Conservation (phyloP, 2,113 vertebrate genomes). For the Sinosuthora webbiana region DNA sequence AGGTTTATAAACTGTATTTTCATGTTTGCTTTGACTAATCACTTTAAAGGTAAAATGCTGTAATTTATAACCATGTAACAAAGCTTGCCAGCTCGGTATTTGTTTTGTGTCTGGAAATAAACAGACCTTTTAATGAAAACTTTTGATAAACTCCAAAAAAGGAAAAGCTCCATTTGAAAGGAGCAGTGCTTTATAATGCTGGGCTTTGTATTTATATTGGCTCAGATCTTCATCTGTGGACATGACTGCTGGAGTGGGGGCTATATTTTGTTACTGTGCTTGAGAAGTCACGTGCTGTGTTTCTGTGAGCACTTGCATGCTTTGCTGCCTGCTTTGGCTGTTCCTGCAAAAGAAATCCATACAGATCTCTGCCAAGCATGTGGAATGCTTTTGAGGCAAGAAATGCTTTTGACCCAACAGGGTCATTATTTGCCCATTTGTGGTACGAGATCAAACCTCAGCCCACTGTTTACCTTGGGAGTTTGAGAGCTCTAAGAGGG, state of each 20-base stretch:
- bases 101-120: background rate
- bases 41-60: background rate
- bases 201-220: background rate
- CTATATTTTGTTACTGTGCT: background rate
- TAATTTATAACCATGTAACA: background rate
- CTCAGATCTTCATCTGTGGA: background rate
- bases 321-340: background rate
- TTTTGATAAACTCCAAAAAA: background rate
- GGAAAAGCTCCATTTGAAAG: background rate
- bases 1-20: slow-evolving; percentile 57
- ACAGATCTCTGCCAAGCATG: background rate
- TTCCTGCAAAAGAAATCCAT: background rate
- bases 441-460: background rate
- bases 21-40: slow-evolving; percentile 49
- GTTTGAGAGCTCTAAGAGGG: background rate
- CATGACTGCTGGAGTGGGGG: background rate
- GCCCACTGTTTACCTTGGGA: background rate
- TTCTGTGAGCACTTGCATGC: background rate
- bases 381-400: background rate
- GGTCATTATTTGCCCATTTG: background rate
- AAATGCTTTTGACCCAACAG: background rate
- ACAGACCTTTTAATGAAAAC: background rate
- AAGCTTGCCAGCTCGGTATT: background rate
- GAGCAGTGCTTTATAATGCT: background rate
- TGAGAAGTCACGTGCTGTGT: background rate